phyloP scores from a whole-genome alignment of 2,888 invertebrate genomes.

The Graphium colonna region DNA sequence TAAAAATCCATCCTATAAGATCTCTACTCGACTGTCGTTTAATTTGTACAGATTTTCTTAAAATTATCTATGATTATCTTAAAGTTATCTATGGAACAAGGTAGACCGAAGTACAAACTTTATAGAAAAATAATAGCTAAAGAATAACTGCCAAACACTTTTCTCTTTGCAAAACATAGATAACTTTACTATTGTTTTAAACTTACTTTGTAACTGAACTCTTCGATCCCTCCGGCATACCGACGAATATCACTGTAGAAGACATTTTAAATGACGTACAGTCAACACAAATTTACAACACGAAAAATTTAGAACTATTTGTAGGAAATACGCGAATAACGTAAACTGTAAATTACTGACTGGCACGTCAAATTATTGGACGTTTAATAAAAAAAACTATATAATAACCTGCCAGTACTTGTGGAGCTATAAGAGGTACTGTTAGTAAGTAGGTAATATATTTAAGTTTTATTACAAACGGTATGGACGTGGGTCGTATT shows the following conservation, averaged over 20 bases:
- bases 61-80: too few relatives aligned
- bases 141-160: too few relatives aligned
- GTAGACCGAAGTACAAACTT: too few relatives aligned
- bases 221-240: conserved; percentile 78
- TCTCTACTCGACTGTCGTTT: too few relatives aligned
- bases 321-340: conserved; percentile 27
- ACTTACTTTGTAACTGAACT: conserved; percentile 81
- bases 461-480: conserved; percentile 52
- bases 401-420: conserved; percentile 47
- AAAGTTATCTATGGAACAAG: too few relatives aligned
- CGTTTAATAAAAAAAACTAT: conserved; percentile 22
- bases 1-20: too few relatives aligned
- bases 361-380: conserved; percentile 25
- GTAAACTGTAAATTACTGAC: conserved; percentile 17
- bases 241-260: conserved; percentile 81
- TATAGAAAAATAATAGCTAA: too few relatives aligned
- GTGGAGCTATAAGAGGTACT: conserved; percentile 49
- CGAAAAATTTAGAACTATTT: conserved; percentile 38
- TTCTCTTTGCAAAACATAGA: too few relatives aligned
- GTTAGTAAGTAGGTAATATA: conserved; percentile 37
- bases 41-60: too few relatives aligned
- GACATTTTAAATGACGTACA: conserved; percentile 71
- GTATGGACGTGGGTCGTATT: conserved; percentile 50
- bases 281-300: conserved; percentile 35
- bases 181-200: background rate